Evolutionary conservation across 2,888 invertebrate species (phyloP).

Genomic region (Seladonia tumulorum): DNA sequence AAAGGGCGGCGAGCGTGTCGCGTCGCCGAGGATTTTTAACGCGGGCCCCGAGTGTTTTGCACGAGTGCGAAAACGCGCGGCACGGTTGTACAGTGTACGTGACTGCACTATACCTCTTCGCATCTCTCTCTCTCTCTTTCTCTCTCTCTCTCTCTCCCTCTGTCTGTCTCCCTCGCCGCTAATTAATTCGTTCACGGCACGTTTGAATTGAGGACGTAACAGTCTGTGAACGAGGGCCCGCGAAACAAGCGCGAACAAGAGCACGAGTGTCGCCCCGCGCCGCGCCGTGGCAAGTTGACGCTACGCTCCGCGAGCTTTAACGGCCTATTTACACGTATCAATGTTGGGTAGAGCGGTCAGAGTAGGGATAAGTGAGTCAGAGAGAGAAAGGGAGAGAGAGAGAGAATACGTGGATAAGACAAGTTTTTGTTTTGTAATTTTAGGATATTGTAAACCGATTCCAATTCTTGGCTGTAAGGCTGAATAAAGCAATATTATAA

Average conservation of each 20-base stretch:
- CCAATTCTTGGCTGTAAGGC: too few species aligned
- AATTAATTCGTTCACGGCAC: conserved; percentile 64
- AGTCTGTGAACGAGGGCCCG: conserved; percentile 46
- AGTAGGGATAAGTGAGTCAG: too few species aligned
- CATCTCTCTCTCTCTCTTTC: neutral
- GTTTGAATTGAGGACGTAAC: conserved; percentile 60
- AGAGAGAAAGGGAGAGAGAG: too few species aligned
- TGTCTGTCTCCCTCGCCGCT: conserved; percentile 36
- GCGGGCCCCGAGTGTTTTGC: conserved; percentile 23
- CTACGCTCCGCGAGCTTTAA: neutral
- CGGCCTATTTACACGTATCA: conserved; percentile 4
- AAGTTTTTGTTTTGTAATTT: too few species aligned
- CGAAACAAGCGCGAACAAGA: conserved; percentile 36
- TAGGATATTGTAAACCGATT: too few species aligned
- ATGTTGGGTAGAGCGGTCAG: too few species aligned
- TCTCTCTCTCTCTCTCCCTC: too few species aligned
- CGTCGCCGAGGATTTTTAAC: conserved; percentile 7
- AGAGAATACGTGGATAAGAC: too few species aligned
- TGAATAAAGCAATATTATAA: too few species aligned
- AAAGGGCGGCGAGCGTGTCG: neutral
- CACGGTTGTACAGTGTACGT: neutral
- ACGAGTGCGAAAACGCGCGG: conserved; percentile 35
- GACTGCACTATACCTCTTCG: neutral
- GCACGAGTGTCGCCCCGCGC: conserved; percentile 5
- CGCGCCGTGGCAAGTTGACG: neutral